Percentiles rank a stretch among this genome's conserved stretches.
phyloP scores from a whole-genome alignment of 2,113 vertebrate species.

The Oncorhynchus gorbuscha region DNA sequence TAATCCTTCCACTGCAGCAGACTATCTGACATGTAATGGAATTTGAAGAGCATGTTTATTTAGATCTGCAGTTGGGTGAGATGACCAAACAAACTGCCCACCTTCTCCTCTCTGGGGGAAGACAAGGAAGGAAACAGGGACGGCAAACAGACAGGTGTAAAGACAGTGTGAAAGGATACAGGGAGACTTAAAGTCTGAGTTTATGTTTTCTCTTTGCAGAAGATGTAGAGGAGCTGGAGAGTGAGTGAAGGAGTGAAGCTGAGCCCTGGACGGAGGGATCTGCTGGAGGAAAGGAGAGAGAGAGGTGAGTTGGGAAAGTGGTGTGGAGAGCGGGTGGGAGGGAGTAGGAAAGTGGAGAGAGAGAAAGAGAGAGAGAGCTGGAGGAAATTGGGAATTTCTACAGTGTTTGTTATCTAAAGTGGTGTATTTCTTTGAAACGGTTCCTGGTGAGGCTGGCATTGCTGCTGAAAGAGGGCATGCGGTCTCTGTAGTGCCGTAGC shows the following conservation, averaged over 20 bases:
- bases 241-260: conserved; percentile 27
- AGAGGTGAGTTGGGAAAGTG: background rate
- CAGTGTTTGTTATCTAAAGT: background rate
- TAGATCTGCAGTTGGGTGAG: conserved; percentile 48
- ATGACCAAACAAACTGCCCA: conserved; percentile 60
- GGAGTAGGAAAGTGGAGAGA: background rate
- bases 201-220: conserved; percentile 59
- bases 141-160: background rate
- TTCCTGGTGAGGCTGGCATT: background rate
- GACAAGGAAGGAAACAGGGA: conserved; percentile 17
- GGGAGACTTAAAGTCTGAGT: conserved; percentile 52
- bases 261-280: conserved; percentile 33
- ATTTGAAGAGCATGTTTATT: conserved; percentile 52
- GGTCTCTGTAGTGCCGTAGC: too few relatives aligned
- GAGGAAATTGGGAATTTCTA: background rate
- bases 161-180: conserved; percentile 29
- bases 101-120: conserved; percentile 39
- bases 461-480: conserved; percentile 22
- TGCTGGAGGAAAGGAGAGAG: background rate
- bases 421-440: background rate
- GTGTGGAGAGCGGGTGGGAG: background rate
- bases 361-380: background rate
- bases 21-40: conserved; percentile 58
- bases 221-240: conserved; percentile 36
- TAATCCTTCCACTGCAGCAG: conserved; percentile 43